These are phyloP conservation scores for Macrochelys suwanniensis DNA, from an alignment of 2,797 vertebrate genomes.

Conservation along the genomic window DNA sequence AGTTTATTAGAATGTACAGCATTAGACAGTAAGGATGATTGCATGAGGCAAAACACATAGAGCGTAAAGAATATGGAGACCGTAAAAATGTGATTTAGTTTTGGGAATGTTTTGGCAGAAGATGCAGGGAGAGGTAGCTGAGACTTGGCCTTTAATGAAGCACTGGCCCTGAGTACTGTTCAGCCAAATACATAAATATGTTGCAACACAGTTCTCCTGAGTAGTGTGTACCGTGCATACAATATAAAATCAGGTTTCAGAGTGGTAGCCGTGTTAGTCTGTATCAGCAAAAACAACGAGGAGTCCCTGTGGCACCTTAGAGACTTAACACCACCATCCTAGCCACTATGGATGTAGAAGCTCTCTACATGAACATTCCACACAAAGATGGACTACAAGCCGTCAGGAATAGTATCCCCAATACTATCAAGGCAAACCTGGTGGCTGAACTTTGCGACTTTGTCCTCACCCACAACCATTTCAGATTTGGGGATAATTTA, in stretches of 20 bases:
- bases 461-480: too few relatives aligned
- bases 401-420: too few relatives aligned
- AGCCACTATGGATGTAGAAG: too few relatives aligned
- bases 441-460: too few relatives aligned
- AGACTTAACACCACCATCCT: too few relatives aligned
- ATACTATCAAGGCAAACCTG: too few relatives aligned
- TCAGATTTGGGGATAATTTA: too few relatives aligned
- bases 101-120: background rate
- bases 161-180: background rate
- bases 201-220: background rate
- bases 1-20: background rate
- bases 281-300: too few relatives aligned
- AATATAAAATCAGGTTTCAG: background rate
- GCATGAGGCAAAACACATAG: background rate
- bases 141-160: background rate
- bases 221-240: background rate
- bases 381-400: too few relatives aligned
- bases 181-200: background rate
- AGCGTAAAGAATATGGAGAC: rapidly evolving
- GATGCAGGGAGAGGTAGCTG: background rate
- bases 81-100: background rate
- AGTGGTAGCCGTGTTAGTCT: too few relatives aligned
- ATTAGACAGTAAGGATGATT: background rate
- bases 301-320: too few relatives aligned
- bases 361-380: too few relatives aligned